phyloP scores from a whole-genome alignment of 2,888 invertebrate genomes.

The Elegia similella region DNA sequence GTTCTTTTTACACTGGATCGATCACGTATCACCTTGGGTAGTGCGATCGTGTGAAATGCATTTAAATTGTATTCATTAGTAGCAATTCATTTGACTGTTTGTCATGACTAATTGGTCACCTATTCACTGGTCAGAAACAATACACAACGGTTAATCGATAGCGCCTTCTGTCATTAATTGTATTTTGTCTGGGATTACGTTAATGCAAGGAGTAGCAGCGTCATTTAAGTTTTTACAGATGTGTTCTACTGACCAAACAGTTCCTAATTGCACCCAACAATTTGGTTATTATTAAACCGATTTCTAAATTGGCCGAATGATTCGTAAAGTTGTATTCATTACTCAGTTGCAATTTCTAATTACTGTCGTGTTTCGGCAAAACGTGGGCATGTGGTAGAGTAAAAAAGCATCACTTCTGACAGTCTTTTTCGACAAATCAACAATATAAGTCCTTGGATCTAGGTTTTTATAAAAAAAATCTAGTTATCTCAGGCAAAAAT shows the following conservation, averaged over 20 bases:
- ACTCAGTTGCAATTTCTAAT: neutral
- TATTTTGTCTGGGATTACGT: neutral
- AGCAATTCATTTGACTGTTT: slow-evolving; percentile 3
- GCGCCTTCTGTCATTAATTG: neutral
- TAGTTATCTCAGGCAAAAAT: too few species aligned
- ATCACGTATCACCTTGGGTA: slow-evolving; percentile 47
- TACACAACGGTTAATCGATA: neutral
- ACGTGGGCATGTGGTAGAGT: too few species aligned
- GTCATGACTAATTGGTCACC: neutral
- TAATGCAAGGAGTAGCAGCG: neutral
- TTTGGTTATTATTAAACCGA: neutral
- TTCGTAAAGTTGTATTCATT: neutral
- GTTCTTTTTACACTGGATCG: slow-evolving; percentile 11
- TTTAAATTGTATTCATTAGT: slow-evolving; percentile 13
- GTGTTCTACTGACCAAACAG: neutral
- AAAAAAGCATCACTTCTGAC: too few species aligned
- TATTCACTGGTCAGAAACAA: slow-evolving; percentile 9
- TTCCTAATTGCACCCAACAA: neutral
- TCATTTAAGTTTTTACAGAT: neutral
- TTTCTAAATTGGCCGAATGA: neutral
- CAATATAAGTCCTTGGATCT: too few species aligned
- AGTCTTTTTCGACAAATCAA: too few species aligned
- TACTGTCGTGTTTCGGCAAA: neutral
- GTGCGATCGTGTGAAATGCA: slow-evolving; percentile 16
- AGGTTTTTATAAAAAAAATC: too few species aligned